These are phyloP conservation scores for Drosophila equinoxialis DNA, from an alignment of 1,140 invertebrate species.

Conservation along the genomic window DNA sequence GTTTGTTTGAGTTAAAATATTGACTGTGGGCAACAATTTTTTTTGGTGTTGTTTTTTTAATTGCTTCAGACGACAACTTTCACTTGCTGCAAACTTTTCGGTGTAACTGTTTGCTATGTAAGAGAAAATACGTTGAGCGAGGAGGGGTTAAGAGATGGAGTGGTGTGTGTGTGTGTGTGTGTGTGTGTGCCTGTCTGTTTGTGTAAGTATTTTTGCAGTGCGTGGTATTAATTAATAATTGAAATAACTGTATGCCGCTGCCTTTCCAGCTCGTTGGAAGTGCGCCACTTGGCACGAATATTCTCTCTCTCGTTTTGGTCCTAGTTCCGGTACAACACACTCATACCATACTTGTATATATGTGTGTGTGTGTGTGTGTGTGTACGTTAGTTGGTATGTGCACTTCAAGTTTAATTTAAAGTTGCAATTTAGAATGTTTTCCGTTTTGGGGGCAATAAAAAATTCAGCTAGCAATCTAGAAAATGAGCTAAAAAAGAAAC, in stretches of 20 bases:
- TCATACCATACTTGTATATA: not conserved
- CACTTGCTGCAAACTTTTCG: slow-evolving; percentile 65
- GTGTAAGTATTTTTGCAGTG: slow-evolving; percentile 41
- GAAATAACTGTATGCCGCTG: slow-evolving; percentile 47
- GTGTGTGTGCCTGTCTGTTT: not conserved
- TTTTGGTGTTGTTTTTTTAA: slow-evolving; percentile 48
- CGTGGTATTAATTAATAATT: slow-evolving; percentile 78
- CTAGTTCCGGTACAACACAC: not conserved
- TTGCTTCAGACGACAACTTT: slow-evolving; percentile 63
- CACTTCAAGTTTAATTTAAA: slow-evolving; percentile 67
- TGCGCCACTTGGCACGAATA: slow-evolving; percentile 44
- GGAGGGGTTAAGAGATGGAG: too few species aligned
- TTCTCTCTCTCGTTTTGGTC: not conserved
- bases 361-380: slow-evolving; percentile 10
- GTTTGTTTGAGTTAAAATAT: slow-evolving; percentile 28
- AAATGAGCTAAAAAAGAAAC: slow-evolving; percentile 43
- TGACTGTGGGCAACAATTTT: slow-evolving; percentile 55
- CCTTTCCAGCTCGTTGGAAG: slow-evolving; percentile 45
- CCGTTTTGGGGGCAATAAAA: slow-evolving; percentile 65
- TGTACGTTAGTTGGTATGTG: slow-evolving; percentile 38
- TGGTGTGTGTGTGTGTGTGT: not conserved
- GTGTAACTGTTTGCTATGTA: slow-evolving; percentile 43
- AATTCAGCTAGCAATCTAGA: slow-evolving; percentile 67
- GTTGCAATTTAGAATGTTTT: slow-evolving; percentile 68
- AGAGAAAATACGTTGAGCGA: not conserved